Base-by-base conservation (phyloP, 2,113 vertebrate species). In the Daphoenositta chrysoptera region DNA sequence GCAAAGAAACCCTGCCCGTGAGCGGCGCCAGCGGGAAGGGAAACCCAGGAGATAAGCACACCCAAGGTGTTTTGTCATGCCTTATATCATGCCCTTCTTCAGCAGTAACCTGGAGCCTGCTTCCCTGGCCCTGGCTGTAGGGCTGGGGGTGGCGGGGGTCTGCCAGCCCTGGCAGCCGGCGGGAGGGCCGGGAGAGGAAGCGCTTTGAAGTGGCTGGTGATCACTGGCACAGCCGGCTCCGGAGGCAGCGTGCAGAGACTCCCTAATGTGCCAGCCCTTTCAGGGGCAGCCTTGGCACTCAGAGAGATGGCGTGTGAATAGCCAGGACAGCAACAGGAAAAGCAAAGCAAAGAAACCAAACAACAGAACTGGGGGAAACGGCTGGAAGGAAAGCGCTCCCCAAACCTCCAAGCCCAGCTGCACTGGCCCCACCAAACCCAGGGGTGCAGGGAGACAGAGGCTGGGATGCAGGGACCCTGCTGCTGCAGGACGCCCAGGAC, bases 341-440 rank as follows among this genome's bases (percentile, higher is more conserved):
- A 95, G 96, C 89, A 88, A 90, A 95, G 96, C 95, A 95, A 93
- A 95, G 93, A 90, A 94, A 94, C 63, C 87, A 75, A 95, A 87
- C 71, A 84, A 96, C 86, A 94, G 92, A 79, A 95, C 54, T 84
- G 40, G 72, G 80, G 80, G 51, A 93, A 95, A 88, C 16, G 84
- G 65, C 85, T 94, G 89, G 89, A 85, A 96, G 95, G 94, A 93
- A 95, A 93, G 92, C 2, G 6, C 64, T 96, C 84, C 89, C 86
- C 94, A 77, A 85, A 90, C 20, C 48, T 86, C 69, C 58, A 28
- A 89, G 85, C 93, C 79, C 92, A 88, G 93, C 84, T 96, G 94
- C 5, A 10, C 50, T 15, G 4, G 85, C 16, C 92, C 45, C 3
- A 2, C 35, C 48, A 85, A 58, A 53, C 47, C 56, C 68, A 73